Percentiles rank a stretch among this genome's conserved stretches.
These are phyloP conservation scores for Aphelocoma californica DNA, from an alignment of 2,797 vertebrate species.

Conservation along the genomic window DNA sequence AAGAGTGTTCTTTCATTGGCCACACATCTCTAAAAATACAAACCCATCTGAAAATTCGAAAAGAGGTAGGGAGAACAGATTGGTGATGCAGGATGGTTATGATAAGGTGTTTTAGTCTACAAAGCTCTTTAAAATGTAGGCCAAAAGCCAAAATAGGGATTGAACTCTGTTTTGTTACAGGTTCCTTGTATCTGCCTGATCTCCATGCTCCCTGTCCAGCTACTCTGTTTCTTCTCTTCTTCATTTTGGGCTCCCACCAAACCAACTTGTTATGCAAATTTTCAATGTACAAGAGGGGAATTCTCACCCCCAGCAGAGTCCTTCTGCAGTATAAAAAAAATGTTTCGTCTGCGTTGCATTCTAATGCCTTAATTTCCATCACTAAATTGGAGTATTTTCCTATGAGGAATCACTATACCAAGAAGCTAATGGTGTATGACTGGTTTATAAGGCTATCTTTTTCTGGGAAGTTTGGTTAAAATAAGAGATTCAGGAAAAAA, in stretches of 20 bases:
- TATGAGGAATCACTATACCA: not conserved
- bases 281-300: not conserved
- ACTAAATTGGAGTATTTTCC: not conserved
- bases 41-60: not conserved
- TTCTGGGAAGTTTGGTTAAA: not conserved
- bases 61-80: not conserved
- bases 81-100: not conserved
- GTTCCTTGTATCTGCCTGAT: not conserved
- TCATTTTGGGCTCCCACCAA: not conserved
- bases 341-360: not conserved
- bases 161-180: not conserved
- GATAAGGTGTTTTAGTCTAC: not conserved
- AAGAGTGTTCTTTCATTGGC: not conserved
- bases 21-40: not conserved
- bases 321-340: not conserved
- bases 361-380: not conserved
- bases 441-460: not conserved
- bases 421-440: not conserved
- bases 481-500: not conserved
- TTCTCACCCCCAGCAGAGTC: not conserved
- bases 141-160: not conserved
- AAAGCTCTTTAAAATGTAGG: not conserved
- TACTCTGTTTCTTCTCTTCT: not conserved
- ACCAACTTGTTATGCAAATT: not conserved
- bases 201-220: not conserved